A percentile compares a stretch with the other conserved stretches of the same genome.
Conservation (phyloP, 2,797 vertebrate genomes). For the Anisognathus igniventris region DNA sequence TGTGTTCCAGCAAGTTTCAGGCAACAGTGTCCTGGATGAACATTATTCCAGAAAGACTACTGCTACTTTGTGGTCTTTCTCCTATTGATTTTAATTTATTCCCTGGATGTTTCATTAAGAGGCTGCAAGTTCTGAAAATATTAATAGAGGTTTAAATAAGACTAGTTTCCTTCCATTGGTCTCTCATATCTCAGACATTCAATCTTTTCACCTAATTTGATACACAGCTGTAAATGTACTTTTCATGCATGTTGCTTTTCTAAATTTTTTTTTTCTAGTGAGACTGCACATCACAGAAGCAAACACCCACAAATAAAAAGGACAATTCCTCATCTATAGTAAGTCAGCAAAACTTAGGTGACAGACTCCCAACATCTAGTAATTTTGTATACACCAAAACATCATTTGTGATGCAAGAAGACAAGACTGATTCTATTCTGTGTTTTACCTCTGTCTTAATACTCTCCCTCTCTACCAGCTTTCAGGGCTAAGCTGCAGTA, state of each 20-base stretch:
- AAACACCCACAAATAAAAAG: background rate
- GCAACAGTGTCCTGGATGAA: background rate
- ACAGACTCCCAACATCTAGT: background rate
- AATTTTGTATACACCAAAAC: background rate
- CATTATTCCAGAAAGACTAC: background rate
- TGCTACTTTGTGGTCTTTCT: background rate
- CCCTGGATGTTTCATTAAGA: constrained; percentile 32
- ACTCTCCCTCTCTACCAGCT: background rate
- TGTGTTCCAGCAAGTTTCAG: background rate
- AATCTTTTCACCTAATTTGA: background rate
- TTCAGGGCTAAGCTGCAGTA: background rate
- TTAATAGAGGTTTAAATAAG: constrained; percentile 10
- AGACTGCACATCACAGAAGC: background rate
- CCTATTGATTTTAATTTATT: constrained; percentile 38
- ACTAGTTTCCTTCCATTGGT: background rate
- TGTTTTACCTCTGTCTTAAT: background rate
- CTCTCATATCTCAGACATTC: background rate
- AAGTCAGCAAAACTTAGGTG: background rate
- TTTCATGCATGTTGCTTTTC: background rate
- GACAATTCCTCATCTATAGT: background rate
- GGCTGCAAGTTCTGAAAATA: background rate
- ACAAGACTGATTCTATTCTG: background rate
- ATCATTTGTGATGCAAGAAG: background rate
- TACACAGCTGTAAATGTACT: background rate
- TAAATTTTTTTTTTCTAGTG: background rate